Percentiles rank a stretch among this genome's conserved stretches.
Evolutionary conservation across 2,888 invertebrate species (phyloP).

Genomic region (Drosophila yooni): DNA sequence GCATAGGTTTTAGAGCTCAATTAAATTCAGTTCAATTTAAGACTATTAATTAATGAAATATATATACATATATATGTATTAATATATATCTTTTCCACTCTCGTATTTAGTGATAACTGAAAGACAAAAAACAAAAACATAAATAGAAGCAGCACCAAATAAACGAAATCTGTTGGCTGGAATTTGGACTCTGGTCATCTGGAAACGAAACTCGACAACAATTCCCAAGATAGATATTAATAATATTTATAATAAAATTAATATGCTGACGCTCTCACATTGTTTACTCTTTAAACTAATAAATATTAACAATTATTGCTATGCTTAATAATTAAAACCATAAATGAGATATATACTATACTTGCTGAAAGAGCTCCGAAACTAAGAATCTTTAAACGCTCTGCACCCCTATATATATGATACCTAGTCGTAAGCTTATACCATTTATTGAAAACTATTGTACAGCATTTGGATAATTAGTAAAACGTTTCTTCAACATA

Average conservation of each 20-base stretch:
- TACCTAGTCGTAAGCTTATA: constrained; percentile 55
- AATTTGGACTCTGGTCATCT: constrained; percentile 8
- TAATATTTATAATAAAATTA: constrained; percentile 1
- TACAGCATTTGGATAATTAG: constrained; percentile 40
- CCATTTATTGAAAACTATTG: constrained; percentile 23
- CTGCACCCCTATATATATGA: constrained; percentile 35
- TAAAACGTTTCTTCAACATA: constrained; percentile 16
- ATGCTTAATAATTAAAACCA: constrained; percentile 5
- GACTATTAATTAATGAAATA: constrained; percentile 20
- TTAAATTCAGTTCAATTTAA: constrained; percentile 27
- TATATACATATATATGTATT: not conserved
- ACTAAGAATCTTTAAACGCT: constrained; percentile 42
- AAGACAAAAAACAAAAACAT: not conserved
- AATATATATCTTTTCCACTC: constrained; percentile 4
- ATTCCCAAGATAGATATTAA: constrained; percentile 12
- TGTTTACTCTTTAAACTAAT: constrained; percentile 12
- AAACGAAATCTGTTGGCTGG: constrained; percentile 15
- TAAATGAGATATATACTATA: constrained; percentile 1
- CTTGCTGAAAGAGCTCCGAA: constrained; percentile 23
- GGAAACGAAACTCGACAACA: constrained; percentile 14
- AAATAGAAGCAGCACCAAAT: constrained; percentile 32
- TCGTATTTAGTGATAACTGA: constrained; percentile 60
- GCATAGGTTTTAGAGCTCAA: not conserved
- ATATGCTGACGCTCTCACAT: constrained; percentile 13
- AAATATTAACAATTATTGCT: constrained; percentile 8